Evolutionary conservation across 2,888 invertebrate genomes (phyloP).

Genomic region (Tetrapedia diversipes): DNA sequence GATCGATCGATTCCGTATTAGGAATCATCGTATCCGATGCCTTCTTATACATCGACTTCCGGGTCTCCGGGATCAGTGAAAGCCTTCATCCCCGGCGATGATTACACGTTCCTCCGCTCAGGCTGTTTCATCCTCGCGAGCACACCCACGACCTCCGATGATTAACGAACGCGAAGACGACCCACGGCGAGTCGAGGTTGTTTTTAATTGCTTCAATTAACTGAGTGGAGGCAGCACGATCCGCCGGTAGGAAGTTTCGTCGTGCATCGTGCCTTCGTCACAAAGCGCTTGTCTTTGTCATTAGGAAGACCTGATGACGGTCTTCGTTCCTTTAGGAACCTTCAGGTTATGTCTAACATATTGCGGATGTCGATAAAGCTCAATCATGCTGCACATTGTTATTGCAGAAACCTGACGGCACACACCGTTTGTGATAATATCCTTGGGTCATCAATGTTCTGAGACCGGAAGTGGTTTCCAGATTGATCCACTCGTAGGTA

Average conservation of each 20-base stretch:
- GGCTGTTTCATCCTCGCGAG: neutral
- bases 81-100: constrained; percentile 31
- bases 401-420: too few relatives aligned
- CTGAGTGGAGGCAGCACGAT: constrained; percentile 47
- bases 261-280: constrained; percentile 22
- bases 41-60: constrained; percentile 49
- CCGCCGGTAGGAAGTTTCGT: constrained; percentile 28
- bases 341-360: neutral
- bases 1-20: constrained; percentile 29
- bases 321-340: constrained; percentile 16
- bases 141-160: constrained; percentile 52
- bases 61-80: constrained; percentile 32
- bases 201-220: constrained; percentile 73
- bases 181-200: constrained; percentile 58
- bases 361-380: neutral
- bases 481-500: constrained; percentile 25
- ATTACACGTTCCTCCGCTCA: constrained; percentile 37
- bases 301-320: constrained; percentile 1
- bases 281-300: constrained; percentile 29
- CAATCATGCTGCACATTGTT: too few relatives aligned
- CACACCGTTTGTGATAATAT: too few relatives aligned
- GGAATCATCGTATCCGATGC: constrained; percentile 29
- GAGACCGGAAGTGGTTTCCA: too few relatives aligned
- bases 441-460: too few relatives aligned
- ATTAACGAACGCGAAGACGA: constrained; percentile 64